Conservation (phyloP, 2,888 invertebrate genomes). For the Cantharis flavilabris region DNA sequence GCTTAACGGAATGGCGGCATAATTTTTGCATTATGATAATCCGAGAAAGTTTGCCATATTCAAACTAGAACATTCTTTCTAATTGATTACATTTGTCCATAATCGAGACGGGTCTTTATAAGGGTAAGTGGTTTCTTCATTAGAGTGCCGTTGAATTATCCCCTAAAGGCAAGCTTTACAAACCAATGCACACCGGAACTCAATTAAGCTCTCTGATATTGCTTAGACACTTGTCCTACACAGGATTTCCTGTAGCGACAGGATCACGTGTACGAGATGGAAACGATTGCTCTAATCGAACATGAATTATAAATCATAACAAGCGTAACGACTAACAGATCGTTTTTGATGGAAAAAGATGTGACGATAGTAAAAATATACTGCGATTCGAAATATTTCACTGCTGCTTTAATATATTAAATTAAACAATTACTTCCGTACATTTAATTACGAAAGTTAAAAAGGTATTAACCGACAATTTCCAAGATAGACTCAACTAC, state of each 20-base stretch:
- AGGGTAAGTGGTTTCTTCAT: slow-evolving; percentile 4
- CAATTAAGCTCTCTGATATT: slow-evolving; percentile 27
- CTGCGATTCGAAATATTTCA: background rate
- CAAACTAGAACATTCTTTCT: background rate
- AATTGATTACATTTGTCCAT: slow-evolving; percentile 3
- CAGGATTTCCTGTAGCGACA: slow-evolving; percentile 27
- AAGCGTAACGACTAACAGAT: slow-evolving; percentile 14
- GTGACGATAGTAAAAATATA: background rate
- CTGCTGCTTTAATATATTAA: no score
- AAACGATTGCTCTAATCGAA: slow-evolving; percentile 12
- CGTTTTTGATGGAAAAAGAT: background rate
- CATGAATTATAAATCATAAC: slow-evolving; percentile 22
- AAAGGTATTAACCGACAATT: background rate
- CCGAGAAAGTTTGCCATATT: background rate
- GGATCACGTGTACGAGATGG: slow-evolving; percentile 8
- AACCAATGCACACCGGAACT: slow-evolving; percentile 21
- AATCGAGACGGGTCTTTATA: slow-evolving; percentile 2
- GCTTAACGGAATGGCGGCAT: background rate
- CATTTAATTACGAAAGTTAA: background rate
- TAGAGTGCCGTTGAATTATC: slow-evolving; percentile 10
- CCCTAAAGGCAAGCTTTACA: slow-evolving; percentile 14
- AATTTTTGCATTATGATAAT: background rate
- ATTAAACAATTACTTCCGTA: background rate
- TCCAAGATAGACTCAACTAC: background rate
- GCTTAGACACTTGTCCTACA: slow-evolving; percentile 22